Conservation (phyloP, 2,113 vertebrate species). For the Coptodon rendalli region DNA sequence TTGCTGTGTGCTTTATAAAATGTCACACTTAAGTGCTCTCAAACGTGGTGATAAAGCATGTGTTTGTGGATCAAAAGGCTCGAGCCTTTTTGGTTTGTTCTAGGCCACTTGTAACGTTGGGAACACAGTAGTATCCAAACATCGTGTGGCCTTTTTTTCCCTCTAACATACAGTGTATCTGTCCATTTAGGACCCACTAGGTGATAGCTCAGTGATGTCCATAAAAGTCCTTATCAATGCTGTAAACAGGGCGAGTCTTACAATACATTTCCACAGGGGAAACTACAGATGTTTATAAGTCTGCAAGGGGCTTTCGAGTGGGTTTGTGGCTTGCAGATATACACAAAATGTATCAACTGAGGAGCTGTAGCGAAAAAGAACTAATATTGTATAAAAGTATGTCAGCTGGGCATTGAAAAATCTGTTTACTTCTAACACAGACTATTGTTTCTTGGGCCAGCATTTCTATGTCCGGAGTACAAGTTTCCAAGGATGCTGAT, state of each 20-base stretch:
- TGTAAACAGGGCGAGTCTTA: not conserved
- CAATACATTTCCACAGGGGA: not conserved
- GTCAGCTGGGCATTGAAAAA: not conserved
- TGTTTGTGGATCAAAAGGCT: not conserved
- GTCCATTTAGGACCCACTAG: not conserved
- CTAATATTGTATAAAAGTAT: not conserved
- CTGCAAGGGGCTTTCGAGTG: not conserved
- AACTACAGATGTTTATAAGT: not conserved
- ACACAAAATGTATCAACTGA: not conserved
- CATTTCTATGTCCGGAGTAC: not conserved
- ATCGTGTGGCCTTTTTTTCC: not conserved
- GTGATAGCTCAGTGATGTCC: constrained; percentile 6
- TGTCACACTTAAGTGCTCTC: not conserved
- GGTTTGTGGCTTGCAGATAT: not conserved
- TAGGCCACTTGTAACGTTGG: not conserved
- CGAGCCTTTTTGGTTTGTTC: not conserved
- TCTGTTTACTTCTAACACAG: not conserved
- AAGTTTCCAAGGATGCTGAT: not conserved
- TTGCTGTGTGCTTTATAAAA: not conserved
- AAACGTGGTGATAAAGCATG: not conserved
- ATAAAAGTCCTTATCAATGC: constrained; percentile 21
- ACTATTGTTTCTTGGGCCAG: not conserved
- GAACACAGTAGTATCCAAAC: not conserved
- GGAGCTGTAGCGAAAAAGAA: not conserved
- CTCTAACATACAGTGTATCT: not conserved